These are phyloP conservation scores for Clarias batrachus DNA, from an alignment of 2,113 vertebrate genomes.

Conservation along the genomic window DNA sequence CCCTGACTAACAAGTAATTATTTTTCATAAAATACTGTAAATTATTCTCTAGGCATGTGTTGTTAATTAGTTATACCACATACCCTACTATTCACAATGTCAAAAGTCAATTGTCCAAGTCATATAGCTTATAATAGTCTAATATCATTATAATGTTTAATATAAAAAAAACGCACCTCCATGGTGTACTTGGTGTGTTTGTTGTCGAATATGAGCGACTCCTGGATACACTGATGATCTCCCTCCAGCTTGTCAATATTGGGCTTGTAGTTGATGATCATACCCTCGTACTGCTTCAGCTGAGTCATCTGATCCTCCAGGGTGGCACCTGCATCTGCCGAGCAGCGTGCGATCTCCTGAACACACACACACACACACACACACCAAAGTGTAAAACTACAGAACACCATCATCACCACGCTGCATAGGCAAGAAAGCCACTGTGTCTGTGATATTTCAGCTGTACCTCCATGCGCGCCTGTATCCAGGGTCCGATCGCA, in stretches of 20 bases:
- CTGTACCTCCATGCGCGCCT: conserved; percentile 84
- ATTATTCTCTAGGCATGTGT: background rate
- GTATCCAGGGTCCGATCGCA: conserved; percentile 86
- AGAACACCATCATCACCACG: background rate
- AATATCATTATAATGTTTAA: background rate
- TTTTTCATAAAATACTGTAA: background rate
- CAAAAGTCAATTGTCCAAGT: background rate
- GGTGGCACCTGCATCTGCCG: conserved; percentile 77
- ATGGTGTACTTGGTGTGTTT: conserved; percentile 88
- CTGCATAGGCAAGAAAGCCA: background rate
- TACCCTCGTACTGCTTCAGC: conserved; percentile 83
- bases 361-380: background rate
- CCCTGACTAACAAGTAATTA: too few relatives aligned
- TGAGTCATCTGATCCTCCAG: conserved; percentile 90
- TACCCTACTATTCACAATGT: background rate
- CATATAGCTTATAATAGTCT: background rate
- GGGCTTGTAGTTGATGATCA: conserved; percentile 87
- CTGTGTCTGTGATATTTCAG: too few relatives aligned
- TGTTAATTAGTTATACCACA: background rate
- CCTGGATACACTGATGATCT: conserved; percentile 88
- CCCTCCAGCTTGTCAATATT: conserved; percentile 90
- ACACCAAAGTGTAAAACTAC: background rate
- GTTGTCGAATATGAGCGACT: conserved; percentile 86
- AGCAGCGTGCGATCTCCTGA: conserved; percentile 82
- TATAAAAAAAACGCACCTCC: conserved; percentile 73